Percentiles rank a stretch among this genome's conserved stretches.
Conservation (phyloP, 2,888 invertebrate genomes). For the Chrysolina americana region DNA sequence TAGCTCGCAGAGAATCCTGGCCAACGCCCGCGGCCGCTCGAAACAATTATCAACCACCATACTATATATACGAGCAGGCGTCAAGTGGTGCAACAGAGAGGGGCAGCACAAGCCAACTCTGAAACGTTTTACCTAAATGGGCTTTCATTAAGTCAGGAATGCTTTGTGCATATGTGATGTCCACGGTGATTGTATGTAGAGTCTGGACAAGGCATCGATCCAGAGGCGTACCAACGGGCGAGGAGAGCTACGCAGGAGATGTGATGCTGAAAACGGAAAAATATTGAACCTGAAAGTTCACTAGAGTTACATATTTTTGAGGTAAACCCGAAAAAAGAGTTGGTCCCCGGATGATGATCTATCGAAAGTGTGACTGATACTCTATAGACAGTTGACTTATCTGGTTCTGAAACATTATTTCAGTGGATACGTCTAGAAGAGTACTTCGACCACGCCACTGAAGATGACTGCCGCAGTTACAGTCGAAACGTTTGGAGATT, state of each 20-base stretch:
- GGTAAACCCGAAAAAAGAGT: too few relatives aligned
- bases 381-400: too few relatives aligned
- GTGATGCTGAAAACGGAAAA: background rate
- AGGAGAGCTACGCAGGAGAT: background rate
- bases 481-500: too few relatives aligned
- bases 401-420: too few relatives aligned
- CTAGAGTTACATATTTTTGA: too few relatives aligned
- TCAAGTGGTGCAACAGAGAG: constrained; percentile 17
- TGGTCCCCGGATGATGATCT: too few relatives aligned
- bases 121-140: constrained; percentile 69
- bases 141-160: constrained; percentile 69
- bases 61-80: constrained; percentile 12
- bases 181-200: constrained; percentile 56
- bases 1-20: background rate
- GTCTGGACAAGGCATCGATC: constrained; percentile 36
- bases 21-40: constrained; percentile 9
- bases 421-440: too few relatives aligned
- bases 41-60: constrained; percentile 20
- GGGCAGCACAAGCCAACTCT: constrained; percentile 48
- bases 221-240: background rate
- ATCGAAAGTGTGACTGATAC: too few relatives aligned
- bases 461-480: too few relatives aligned
- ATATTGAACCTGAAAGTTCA: too few relatives aligned
- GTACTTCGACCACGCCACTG: too few relatives aligned
- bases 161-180: constrained; percentile 70